phyloP scores from a whole-genome alignment of 2,797 vertebrate genomes.

The Chelon auratus region DNA sequence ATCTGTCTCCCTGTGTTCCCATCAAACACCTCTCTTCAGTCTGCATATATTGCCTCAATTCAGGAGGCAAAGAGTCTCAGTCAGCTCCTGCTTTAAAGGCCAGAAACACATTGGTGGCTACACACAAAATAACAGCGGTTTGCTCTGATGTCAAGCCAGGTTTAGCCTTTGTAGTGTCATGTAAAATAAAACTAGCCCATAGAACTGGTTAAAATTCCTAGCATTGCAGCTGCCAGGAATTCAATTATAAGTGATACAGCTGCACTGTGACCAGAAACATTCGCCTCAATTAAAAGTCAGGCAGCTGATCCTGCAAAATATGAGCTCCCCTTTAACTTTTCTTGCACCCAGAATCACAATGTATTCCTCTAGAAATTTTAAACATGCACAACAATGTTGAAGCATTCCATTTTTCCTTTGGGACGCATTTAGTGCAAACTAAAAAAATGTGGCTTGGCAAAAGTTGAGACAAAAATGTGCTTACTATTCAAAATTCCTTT shows the following conservation, averaged over 20 bases:
- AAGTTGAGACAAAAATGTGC: conserved; percentile 55
- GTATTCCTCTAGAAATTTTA: conserved; percentile 1
- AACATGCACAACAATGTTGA: conserved; percentile 17
- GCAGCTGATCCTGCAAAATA: conserved; percentile 34
- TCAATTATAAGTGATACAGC: conserved; percentile 76
- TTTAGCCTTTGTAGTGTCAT: conserved; percentile 18
- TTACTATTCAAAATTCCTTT: conserved; percentile 71
- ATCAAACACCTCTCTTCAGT: conserved; percentile 75
- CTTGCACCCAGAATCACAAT: not conserved
- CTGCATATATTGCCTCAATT: conserved; percentile 65
- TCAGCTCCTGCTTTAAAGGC: conserved; percentile 43
- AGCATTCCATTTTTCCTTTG: conserved; percentile 52
- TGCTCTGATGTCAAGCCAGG: conserved; percentile 29
- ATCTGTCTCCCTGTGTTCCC: conserved; percentile 75
- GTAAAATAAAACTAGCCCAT: conserved; percentile 33
- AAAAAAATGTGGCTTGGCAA: conserved; percentile 42
- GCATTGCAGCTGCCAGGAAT: conserved; percentile 70
- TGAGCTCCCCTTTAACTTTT: conserved; percentile 6
- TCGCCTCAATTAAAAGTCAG: conserved; percentile 51
- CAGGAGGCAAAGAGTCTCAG: conserved; percentile 34
- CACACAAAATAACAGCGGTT: conserved; percentile 35
- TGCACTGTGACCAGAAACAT: conserved; percentile 58
- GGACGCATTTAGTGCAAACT: conserved; percentile 25
- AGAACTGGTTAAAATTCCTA: conserved; percentile 64
- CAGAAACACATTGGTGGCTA: conserved; percentile 10